These are phyloP conservation scores for Matsumyia berberina DNA, from an alignment of 2,888 invertebrate species.

Conservation along the genomic window DNA sequence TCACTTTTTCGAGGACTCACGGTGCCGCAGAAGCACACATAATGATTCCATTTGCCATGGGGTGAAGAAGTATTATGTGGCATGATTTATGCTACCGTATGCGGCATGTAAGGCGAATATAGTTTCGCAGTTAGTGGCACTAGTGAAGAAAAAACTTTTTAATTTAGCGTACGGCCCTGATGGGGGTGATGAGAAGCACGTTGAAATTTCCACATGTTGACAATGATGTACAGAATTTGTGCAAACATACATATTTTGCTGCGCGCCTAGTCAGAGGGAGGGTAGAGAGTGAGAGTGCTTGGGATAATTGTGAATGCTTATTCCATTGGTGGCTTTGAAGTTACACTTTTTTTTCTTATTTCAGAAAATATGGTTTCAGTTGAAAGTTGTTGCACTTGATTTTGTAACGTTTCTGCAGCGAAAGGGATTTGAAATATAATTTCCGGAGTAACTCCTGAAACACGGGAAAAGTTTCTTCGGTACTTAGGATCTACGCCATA, in stretches of 20 bases:
- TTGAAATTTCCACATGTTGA: constrained; percentile 62
- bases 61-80: constrained; percentile 63
- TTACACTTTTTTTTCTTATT: neutral
- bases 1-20: constrained; percentile 54
- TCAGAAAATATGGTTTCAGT: constrained; percentile 6
- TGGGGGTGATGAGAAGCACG: constrained; percentile 3
- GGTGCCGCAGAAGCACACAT: constrained; percentile 40
- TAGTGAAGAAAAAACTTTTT: constrained; percentile 57
- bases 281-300: no score
- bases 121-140: constrained; percentile 61
- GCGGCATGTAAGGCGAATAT: constrained; percentile 53
- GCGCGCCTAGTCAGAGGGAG: constrained; percentile 7
- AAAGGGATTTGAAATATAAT: neutral
- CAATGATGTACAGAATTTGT: constrained; percentile 67
- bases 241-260: constrained; percentile 54
- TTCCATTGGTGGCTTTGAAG: constrained; percentile 3
- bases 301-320: constrained; percentile 8
- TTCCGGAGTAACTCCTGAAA: neutral
- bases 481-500: neutral
- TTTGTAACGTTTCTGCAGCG: neutral
- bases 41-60: constrained; percentile 65
- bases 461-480: neutral
- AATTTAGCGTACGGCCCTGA: constrained; percentile 59
- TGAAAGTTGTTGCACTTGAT: constrained; percentile 3
- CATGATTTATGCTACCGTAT: constrained; percentile 66